phyloP scores from a whole-genome alignment of 2,888 invertebrate species.

The Eilema sororculum region DNA sequence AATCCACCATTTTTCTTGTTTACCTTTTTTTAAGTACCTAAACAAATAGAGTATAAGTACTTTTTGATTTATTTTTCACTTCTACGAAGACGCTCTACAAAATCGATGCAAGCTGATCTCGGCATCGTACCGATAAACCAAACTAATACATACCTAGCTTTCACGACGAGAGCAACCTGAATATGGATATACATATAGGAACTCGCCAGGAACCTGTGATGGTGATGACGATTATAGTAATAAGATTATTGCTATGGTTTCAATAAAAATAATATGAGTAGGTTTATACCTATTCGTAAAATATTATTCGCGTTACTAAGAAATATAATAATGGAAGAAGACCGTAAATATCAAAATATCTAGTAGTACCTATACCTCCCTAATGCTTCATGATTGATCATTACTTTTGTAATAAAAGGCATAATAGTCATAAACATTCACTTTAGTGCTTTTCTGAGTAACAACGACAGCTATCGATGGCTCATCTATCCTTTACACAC shows the following conservation, averaged over 20 bases:
- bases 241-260: too few species aligned
- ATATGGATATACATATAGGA: too few species aligned
- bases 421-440: background rate
- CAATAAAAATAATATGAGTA: too few species aligned
- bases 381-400: background rate
- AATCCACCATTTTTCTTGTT: too few species aligned
- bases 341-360: background rate
- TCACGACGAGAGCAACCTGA: too few species aligned
- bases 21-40: too few species aligned
- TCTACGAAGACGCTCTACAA: background rate
- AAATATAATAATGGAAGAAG: background rate
- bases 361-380: too few species aligned
- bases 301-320: background rate
- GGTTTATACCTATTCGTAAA: background rate
- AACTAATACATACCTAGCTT: too few species aligned
- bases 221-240: background rate
- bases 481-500: background rate
- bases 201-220: background rate
- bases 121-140: background rate
- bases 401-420: background rate
- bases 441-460: constrained; percentile 5
- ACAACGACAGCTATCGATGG: background rate
- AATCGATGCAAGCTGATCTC: background rate
- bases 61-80: background rate
- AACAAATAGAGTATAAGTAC: too few species aligned